Base-by-base conservation (phyloP, 2,888 invertebrate genomes). In the Acronicta aceris region DNA sequence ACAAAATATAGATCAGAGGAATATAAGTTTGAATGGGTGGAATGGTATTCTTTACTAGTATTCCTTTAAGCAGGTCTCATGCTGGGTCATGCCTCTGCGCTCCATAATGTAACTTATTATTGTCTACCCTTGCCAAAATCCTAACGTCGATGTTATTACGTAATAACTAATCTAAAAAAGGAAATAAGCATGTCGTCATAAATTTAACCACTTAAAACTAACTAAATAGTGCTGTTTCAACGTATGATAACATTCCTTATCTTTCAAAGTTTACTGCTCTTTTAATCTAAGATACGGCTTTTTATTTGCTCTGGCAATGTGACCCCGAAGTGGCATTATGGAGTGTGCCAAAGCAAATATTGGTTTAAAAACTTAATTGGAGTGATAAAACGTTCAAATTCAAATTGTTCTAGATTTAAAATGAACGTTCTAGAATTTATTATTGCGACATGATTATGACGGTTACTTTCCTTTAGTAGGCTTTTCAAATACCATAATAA, bases 251-350 rank as follows among this genome's bases (percentile, higher is more conserved):
- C 57, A 59, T 55, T 47, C 56, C 76, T 86, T 88, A 88, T 88
- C 87, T 82, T 42, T 51, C 27, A 49, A 55, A 81, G 83, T 87
- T 85, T 85, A 87, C 81, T 79, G 81, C 85, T 77, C 79, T 80
- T 27, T 40, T 87, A 91, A 92, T 92, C 92, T 89, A 30, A 84
- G 91, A 91, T 92, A 91, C 71, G 74, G 74, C 63, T 69, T 78
- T 83, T 77, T 90, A 87, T 91, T 90, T 91, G 83, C 84, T 81
- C 72, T 75, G 60, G 71, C 86, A 85, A 85, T 86, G 84, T 88
- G 85, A 87, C 87, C 84, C 81, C 74, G 81, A 42, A 63, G 62
- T 64, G 71, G 78, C 63, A 78, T 66, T 65, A 74, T 70, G 71
- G 74, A 79, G 75, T 79, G 65, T 81, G 74, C 76, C 41, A 38